Base-by-base conservation (phyloP, 1,140 invertebrate species). In the Nautilus pompilius region DNA sequence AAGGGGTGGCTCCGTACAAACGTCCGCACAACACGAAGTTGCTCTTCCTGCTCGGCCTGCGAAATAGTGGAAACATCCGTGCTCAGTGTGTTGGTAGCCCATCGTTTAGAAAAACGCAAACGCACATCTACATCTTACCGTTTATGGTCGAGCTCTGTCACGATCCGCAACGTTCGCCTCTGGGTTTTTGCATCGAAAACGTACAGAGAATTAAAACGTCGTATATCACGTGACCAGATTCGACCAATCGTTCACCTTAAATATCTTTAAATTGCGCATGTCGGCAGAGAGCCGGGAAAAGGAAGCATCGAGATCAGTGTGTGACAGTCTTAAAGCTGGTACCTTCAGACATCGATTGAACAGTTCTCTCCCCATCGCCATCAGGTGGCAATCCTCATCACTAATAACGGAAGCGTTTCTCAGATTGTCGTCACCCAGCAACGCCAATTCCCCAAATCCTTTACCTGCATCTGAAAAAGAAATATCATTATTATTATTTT, bases 341-440 rank as follows among this genome's bases (percentile, higher is more conserved):
- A 80, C 79, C 76, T 75, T 80, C 2, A 81, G 58, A 5, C 69
- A 73, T 17, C 71, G 62, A 60, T 81, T 74, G 70, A 78, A 82
- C 0, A 82, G 63, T 32, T 75, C 63, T 63, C 73, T 69, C 30
- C 73, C 70, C 6, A 82, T 74, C 2, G 80, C 74, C 53, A 82
- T 62, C 3, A 82, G 60, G 30, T 80, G 74, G 30, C 74, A 74
- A 20, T 66, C 54, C 24, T 75, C 75, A 33, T 80, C 76, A 8
- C 74, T 69, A 13, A 82, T 70, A 22, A 82, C 71, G 29, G 75
- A 70, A 13, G 80, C 80, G 48, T 78, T 81, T 24, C 80, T 57
- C n/a, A 71, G 62, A 20, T 66, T 69, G 45, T 80, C 79, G 15
- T 76, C 68, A 26, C 69, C 72, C 0, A 82, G 67, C 17, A 82